Evolutionary conservation across 2,888 invertebrate species (phyloP).

Genomic region (Philereme vetulata): DNA sequence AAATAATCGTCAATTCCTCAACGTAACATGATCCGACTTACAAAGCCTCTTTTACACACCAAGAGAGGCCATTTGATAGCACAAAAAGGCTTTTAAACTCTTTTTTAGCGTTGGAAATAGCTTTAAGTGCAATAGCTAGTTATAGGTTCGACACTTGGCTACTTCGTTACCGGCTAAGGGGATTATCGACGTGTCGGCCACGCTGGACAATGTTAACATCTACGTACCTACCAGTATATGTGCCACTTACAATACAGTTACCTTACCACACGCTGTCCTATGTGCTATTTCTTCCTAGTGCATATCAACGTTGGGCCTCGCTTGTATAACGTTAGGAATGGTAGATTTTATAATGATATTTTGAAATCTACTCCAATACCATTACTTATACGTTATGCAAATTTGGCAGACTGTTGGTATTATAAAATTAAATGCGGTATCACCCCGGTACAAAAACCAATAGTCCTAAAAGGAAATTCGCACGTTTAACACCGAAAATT

Average conservation of each 20-base stretch:
- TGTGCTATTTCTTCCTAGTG: neutral
- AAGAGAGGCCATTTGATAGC: conserved; percentile 1
- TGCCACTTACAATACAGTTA: conserved; percentile 1
- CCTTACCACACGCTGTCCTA: neutral
- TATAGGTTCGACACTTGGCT: conserved; percentile 58
- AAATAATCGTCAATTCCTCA: no score
- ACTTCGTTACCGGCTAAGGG: conserved; percentile 72
- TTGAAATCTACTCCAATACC: no score
- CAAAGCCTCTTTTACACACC: conserved; percentile 1
- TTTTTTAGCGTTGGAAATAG: conserved; percentile 43
- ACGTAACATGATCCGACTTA: neutral
- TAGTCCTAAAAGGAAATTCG: neutral
- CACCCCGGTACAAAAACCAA: no score
- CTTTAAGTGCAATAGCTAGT: conserved; percentile 61
- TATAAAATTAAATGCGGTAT: no score
- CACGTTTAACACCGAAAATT: neutral
- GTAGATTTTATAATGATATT: no score
- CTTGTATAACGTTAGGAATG: no score
- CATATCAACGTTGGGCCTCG: neutral
- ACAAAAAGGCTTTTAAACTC: conserved; percentile 23
- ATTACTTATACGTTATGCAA: no score
- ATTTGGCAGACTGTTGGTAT: no score
- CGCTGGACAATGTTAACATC: conserved; percentile 43
- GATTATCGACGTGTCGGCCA: conserved; percentile 58
- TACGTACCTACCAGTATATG: conserved; percentile 43